Base-by-base conservation (phyloP, 2,797 vertebrate species). In the Acanthurus tractus region DNA sequence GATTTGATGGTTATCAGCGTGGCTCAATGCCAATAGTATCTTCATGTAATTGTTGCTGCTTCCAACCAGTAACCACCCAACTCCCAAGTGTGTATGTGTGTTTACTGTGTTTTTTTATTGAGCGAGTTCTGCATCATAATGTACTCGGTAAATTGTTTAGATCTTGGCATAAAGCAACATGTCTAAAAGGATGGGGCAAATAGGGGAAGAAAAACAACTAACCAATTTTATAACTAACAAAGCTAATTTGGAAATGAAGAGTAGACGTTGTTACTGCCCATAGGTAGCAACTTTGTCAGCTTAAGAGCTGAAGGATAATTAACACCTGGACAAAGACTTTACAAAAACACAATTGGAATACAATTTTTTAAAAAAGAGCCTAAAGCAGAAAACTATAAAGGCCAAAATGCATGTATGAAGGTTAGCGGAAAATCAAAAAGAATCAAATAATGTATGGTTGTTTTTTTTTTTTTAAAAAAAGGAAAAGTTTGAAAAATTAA, bases 1-100 rank as follows among this genome's bases (percentile, higher is more conserved):
- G 53, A 65, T 78, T 68, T 79, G 44, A 81, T 61, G 52, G 46
- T 20, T 65, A 38, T 75, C 45, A 3, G 5, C 48, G 76, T 58
- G 63, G 70, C 59, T 70, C 53, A 8, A 56, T 61, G 54, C 63
- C 62, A 50, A n/a, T 8, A 59, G 15, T 66, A 18, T 22, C 57
- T 79, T 61, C 11, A 52, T 36, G 3, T 14, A 10, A 71, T 69
- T 59, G 46, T 62, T 52, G 20, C 36, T 22, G 42, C 15, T 25
- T n/a, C 25, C 34, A 44, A 63, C 15, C 6, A 6, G 22, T 52
- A n/a, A 10, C 14, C 23, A 15, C 40, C 38, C 14, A 3, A 22
- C 42, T 18, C 15, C 17, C 12, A 12, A 22, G 14, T 44, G 12
- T 42, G 48, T 52, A 40, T 40, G 59, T 46, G 40, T 17, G 45